phyloP scores from a whole-genome alignment of 2,888 invertebrate genomes.

The Drosophila gaucha region DNA sequence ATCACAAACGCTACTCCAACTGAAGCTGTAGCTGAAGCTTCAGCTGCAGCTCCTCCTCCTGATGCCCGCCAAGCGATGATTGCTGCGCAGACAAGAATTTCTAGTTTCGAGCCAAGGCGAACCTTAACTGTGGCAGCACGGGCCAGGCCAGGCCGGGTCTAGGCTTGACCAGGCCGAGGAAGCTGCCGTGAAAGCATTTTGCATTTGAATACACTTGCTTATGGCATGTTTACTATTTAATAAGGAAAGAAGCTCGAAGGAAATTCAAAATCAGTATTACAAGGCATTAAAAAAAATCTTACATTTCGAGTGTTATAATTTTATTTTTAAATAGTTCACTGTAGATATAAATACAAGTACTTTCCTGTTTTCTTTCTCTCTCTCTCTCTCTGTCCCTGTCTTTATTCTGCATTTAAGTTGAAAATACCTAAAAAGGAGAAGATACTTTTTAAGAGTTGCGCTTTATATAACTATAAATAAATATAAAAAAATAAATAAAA shows the following conservation, averaged over 20 bases:
- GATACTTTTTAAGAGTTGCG: too few relatives aligned
- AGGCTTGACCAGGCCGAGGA: slow-evolving; percentile 46
- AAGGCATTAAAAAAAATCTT: neutral
- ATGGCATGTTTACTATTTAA: neutral
- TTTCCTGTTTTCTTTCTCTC: too few relatives aligned
- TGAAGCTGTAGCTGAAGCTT: slow-evolving; percentile 14
- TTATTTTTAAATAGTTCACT: too few relatives aligned
- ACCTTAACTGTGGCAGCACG: slow-evolving; percentile 66
- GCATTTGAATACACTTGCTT: slow-evolving; percentile 56
- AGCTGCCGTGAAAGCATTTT: slow-evolving; percentile 72
- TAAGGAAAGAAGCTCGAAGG: neutral
- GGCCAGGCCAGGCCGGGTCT: slow-evolving; percentile 19
- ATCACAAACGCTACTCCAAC: slow-evolving; percentile 62
- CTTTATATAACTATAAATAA: too few relatives aligned
- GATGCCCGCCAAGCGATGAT: slow-evolving; percentile 62
- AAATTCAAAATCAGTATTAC: neutral
- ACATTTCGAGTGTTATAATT: too few relatives aligned
- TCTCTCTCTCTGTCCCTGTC: too few relatives aligned
- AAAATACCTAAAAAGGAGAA: too few relatives aligned
- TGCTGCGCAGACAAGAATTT: slow-evolving; percentile 73
- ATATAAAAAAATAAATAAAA: too few relatives aligned
- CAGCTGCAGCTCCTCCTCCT: slow-evolving; percentile 17
- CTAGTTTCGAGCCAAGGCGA: slow-evolving; percentile 64
- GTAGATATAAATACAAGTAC: too few relatives aligned
- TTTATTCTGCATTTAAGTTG: too few relatives aligned